Evolutionary conservation across 2,888 invertebrate genomes (phyloP), one percentile per base, ranked within the genome.

Genomic region (Orthosia cruda): DNA sequence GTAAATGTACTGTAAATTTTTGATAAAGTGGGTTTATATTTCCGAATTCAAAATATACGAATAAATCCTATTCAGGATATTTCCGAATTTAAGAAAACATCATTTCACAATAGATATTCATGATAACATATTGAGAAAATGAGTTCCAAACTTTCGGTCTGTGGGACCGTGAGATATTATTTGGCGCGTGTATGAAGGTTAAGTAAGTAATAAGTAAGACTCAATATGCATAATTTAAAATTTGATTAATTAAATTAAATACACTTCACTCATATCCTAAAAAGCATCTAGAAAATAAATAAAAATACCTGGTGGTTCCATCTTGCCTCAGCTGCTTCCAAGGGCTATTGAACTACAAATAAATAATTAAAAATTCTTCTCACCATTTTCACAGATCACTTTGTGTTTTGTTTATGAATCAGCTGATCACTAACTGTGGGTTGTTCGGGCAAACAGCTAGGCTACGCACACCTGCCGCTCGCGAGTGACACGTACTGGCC

Each of bases 401-500:
- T 58, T 64, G 52, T 74, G 70, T 47, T 77, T 79, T 73, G 16
- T 74, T 71, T 55, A 80, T 64, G 47, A 70, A 70, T 76, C 69
- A 74, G 71, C 50, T 71, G 68, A 74, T 47, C 81, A 84, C 71
- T 62, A 62, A n/a, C 15, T 64, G 9, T 2, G 32, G 52, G 20
- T 71, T 65, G 54, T 59, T 71, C 72, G 23, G 61, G 77, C 65
- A 58, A 64, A 68, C 77, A 77, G 71, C 81, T 77, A 75, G 78
- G 77, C 82, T 71, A 85, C 78, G 81, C 83, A 83, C 90, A 88
- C 86, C 85, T 79, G 82, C 88, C 78, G 85, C 70, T 81, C 84
- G 83, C 90, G 89, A 93, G 89, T 94, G 93, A 85, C 78, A 77
- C 77, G 74, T 47, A 69, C 74, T 74, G 81, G 65, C 74, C 55